Evolutionary conservation across 2,113 vertebrate species (phyloP), one percentile per base, ranked within the genome.

Genomic region (Merops nubicus): DNA sequence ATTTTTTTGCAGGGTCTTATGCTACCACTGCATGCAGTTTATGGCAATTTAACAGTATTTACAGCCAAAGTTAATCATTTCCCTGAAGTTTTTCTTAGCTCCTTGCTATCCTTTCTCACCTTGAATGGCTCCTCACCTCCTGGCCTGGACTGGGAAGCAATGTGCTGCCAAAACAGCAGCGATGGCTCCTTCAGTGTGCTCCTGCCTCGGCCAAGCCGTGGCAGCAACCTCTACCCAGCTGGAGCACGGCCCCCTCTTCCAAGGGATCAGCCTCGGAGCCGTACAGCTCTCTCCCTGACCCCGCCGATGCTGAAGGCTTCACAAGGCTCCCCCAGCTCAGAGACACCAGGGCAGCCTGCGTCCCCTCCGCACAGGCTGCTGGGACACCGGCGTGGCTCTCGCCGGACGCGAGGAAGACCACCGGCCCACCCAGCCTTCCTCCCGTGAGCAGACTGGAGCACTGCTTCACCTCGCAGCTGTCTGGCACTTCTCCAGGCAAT

Each of bases 51-150:
- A 87, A 73, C 78, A 59, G 69, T 93, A 96, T 97, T 97, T 97
- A 93, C 79, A 96, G 91, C 64, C 4, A 8, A 87, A 81, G 77
- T 93, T 93, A 92, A 96, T 75, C 33, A 88, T 78, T 93, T 87
- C 81, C 59, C 85, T 93, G 93, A 68, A 73, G 73, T 93, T 96
- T 96, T 95, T 97, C 94, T 96, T 91, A 93, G 86, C 76, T 93
- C 93, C 75, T 47, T 93, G 93, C 34, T 74, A 91, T 68, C 73
- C 72, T 65, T 91, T 95, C 92, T 88, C 96, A 81, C 92, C 64
- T 92, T 70, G 86, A 96, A 95, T 68, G 54, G 78, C 84, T 93
- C 38, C 84, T 90, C 72, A 79, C 50, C 68, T 60, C 54, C n/a
- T 48, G n/a, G 80, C 80, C 59, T 36, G 74, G 80, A 36, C 87